Base-by-base conservation (phyloP, 2,888 invertebrate species). In the Drosophila suboccidentalis region DNA sequence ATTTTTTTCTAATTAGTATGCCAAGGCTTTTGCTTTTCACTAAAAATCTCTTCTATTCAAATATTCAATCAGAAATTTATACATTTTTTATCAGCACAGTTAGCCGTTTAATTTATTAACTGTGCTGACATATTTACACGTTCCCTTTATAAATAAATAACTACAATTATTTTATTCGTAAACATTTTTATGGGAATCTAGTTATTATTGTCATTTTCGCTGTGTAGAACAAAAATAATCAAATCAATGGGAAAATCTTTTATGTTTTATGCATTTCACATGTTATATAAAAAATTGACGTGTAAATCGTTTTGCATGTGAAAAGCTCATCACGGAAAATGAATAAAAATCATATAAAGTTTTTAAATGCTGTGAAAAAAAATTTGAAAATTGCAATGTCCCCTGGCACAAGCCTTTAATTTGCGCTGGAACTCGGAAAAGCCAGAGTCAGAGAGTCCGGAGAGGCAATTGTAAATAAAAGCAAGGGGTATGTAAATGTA, bases 241-340 rank as follows among this genome's bases (percentile, higher is more conserved):
- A 75, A 81, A 76, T 81, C 82, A 76, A 70, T 69, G 58, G 47
- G 57, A 54, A 81, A 71, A 59, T 74, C 62, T 67, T 73, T 75
- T 68, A 71, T 69, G 57, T 64, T 60, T 75, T 75, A 64, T 75
- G 66, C 54, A 66, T 61, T 69, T 71, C 34, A 58, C 39, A 71
- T 61, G 54, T 32, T 41, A 34, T 32, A 49, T 46, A 47, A 60
- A 82, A 63, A 73, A 49, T 55, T 63, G 63, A 65, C 60, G 70
- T 58, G 61, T 58, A 74, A 87, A 82, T 77, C 77, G 69, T 57
- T 70, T 61, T 61, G 57, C 47, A 72, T 67, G 58, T 39, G 55
- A 46, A 79, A 61, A 57, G 60, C 65, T 73, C 68, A 72, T 72
- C 73, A 58, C 53, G 57, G 49, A 43, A 81, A 74, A 71, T 70